Evolutionary conservation across 2,888 invertebrate genomes (phyloP).

Genomic region (Xestia sexstrigata): DNA sequence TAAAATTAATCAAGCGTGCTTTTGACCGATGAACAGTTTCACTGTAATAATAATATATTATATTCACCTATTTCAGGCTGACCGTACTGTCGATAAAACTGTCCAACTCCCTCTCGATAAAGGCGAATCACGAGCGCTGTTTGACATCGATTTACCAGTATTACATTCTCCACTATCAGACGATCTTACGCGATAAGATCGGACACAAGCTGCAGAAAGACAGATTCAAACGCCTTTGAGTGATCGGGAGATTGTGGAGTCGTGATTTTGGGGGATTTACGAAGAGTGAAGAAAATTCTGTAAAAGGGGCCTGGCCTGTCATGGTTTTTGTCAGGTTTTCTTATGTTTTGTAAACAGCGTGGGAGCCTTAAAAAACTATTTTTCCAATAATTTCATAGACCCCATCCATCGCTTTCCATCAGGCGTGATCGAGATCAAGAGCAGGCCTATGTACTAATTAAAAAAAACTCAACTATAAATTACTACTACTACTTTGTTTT

Average conservation of each 20-base stretch:
- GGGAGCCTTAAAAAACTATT: background rate
- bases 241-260: slow-evolving; percentile 8
- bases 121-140: slow-evolving; percentile 14
- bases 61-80: background rate
- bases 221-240: slow-evolving; percentile 24
- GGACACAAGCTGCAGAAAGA: slow-evolving; percentile 3
- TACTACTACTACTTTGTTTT: background rate
- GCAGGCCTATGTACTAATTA: too few relatives aligned
- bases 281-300: background rate
- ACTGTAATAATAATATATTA: too few relatives aligned
- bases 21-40: too few relatives aligned
- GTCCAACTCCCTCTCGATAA: slow-evolving; percentile 8
- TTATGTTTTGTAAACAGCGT: background rate
- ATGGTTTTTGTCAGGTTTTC: background rate
- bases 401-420: too few relatives aligned
- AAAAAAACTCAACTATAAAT: too few relatives aligned
- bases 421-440: too few relatives aligned
- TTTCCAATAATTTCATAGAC: too few relatives aligned
- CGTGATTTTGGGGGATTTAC: background rate
- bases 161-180: slow-evolving; percentile 31
- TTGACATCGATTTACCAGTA: slow-evolving; percentile 35
- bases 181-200: slow-evolving; percentile 37
- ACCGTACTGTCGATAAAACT: slow-evolving; percentile 18
- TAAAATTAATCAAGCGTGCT: too few relatives aligned
- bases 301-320: background rate